A percentile compares a stretch with the other conserved stretches of the same genome.
Evolutionary conservation across 2,888 invertebrate genomes (phyloP).

Genomic region (Eupsilia transversa): DNA sequence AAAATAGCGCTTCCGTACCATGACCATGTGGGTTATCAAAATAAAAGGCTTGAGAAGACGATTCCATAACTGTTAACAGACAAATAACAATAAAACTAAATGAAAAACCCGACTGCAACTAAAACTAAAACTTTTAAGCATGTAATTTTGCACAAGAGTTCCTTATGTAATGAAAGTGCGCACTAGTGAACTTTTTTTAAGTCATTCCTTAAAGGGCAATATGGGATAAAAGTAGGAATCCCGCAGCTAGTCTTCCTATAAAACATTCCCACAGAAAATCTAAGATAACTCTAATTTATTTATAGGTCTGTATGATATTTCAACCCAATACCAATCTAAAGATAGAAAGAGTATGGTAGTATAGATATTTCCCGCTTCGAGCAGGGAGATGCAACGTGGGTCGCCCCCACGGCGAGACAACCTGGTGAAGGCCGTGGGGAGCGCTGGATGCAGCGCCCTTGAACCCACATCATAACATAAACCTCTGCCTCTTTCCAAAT

Average conservation of each 20-base stretch:
- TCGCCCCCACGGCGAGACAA: conserved; percentile 53
- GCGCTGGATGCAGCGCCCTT: conserved; percentile 56
- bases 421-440: conserved; percentile 54
- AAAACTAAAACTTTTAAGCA: no score
- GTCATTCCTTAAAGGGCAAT: no score
- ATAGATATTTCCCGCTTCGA: conserved; percentile 20
- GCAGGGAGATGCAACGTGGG: conserved; percentile 52
- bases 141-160: no score
- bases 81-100: no score
- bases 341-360: conserved; percentile 21
- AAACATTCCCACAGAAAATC: background rate
- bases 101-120: no score
- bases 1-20: no score
- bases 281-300: background rate
- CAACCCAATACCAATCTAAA: background rate
- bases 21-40: background rate
- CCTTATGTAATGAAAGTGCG: no score
- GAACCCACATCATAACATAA: conserved; percentile 49
- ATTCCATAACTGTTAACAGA: background rate
- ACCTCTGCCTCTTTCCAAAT: conserved; percentile 59
- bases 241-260: background rate
- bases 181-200: no score
- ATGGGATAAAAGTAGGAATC: no score
- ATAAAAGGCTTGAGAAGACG: background rate
- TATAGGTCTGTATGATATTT: conserved; percentile 15